These are phyloP conservation scores for Sminthurinus signatus DNA, from an alignment of 1,140 invertebrate species.

Conservation along the genomic window DNA sequence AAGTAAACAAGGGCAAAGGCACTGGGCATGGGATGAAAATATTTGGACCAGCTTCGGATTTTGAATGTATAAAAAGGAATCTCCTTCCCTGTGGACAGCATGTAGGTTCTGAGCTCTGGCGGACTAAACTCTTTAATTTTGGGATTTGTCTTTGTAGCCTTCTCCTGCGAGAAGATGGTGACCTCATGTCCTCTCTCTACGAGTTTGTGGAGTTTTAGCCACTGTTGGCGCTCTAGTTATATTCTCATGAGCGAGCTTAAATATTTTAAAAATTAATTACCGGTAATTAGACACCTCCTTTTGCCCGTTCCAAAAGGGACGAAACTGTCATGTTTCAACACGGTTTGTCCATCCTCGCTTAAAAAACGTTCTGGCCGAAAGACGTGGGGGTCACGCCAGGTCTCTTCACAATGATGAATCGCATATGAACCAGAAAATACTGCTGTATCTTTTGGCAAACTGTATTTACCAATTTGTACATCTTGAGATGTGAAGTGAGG, in stretches of 20 bases:
- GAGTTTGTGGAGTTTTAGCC: background rate
- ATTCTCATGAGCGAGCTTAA: too few relatives aligned
- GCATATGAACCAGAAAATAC: constrained; percentile 83
- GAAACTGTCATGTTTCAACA: constrained; percentile 56
- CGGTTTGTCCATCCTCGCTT: background rate
- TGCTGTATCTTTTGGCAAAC: constrained; percentile 59
- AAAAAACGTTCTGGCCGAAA: constrained; percentile 70
- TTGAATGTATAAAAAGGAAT: too few relatives aligned
- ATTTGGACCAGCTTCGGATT: too few relatives aligned
- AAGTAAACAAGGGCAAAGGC: too few relatives aligned
- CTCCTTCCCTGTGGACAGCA: too few relatives aligned
- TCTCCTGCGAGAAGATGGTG: too few relatives aligned
- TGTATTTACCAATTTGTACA: background rate
- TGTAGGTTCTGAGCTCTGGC: too few relatives aligned
- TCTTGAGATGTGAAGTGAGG: constrained; percentile 9
- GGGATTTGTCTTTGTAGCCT: too few relatives aligned
- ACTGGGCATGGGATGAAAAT: too few relatives aligned
- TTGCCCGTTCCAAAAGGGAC: constrained; percentile 78
- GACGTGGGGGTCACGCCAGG: constrained; percentile 63
- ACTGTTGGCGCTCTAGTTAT: background rate
- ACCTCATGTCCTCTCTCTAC: background rate
- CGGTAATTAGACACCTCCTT: constrained; percentile 65
- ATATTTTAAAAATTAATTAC: background rate
- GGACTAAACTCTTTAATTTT: too few relatives aligned
- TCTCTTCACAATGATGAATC: constrained; percentile 63